Percentiles rank a stretch among this genome's conserved stretches.
phyloP scores from a whole-genome alignment of 2,888 invertebrate species.

The Mantis religiosa region DNA sequence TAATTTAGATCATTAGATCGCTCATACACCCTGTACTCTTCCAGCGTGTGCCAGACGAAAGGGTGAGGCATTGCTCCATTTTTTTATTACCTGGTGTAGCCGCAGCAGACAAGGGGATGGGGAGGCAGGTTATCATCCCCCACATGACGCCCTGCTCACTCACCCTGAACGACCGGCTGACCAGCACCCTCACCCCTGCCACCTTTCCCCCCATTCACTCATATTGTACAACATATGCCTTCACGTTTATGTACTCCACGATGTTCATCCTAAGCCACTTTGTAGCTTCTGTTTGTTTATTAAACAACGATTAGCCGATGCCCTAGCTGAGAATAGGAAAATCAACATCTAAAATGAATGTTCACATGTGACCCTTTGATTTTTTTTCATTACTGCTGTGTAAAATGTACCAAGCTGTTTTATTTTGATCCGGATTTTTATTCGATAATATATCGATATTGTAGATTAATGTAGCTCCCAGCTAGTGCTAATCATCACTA shows the following conservation, averaged over 20 bases:
- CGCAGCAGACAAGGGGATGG: not conserved
- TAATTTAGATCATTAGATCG: not conserved
- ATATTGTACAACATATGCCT: not conserved
- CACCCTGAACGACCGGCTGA: not conserved
- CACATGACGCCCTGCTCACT: not conserved
- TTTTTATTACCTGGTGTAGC: not conserved
- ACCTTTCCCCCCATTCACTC: not conserved
- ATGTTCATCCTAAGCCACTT: not conserved
- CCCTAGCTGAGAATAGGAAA: no score
- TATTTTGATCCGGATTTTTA: no score
- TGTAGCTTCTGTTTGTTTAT: not conserved
- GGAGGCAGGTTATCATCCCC: not conserved
- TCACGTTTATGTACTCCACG: not conserved
- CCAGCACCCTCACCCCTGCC: not conserved
- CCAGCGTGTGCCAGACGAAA: not conserved
- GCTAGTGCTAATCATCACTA: no score
- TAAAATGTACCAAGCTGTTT: no score
- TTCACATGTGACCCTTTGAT: no score
- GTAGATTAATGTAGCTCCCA: no score
- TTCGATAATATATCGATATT: no score
- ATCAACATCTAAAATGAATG: no score
- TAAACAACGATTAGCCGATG: no score
- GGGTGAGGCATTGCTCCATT: not conserved
- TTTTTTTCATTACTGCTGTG: no score
- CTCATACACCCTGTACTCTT: not conserved